Evolutionary conservation across 1,140 invertebrate species (phyloP), one percentile per base, ranked within the genome.

Genomic region (Trichonephila clavata): DNA sequence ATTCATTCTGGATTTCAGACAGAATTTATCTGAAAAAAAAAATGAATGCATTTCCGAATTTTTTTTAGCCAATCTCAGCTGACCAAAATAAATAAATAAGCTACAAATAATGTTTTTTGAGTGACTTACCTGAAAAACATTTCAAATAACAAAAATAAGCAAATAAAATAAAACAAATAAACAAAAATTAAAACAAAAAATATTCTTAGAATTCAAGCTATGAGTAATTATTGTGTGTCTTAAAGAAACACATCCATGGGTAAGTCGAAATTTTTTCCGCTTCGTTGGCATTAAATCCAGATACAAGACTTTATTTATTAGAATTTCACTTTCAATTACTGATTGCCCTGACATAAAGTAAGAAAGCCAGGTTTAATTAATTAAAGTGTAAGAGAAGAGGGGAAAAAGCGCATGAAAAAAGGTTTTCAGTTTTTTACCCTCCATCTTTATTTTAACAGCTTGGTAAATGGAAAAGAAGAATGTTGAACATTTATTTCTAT

Each of bases 401-500:
- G 20, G 27, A 20, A 32, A 32, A 32, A 16, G 24, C 4, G 24
- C 18, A 18, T 5, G 20, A 10, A 71, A 39, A 77, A 77, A 77
- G 32, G 18, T 1, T 20, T 1, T 18, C 32, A 77, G 10, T 2
- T 16, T 18, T 32, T 39, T 20, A 4, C 8, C 8, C 24, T 32
- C 18, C 16, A 0, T 39, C 27, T 77, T 39, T 77, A 32, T 77
- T 39, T 77, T 77, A 77, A 77, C 71, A 77, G 71, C 27, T 57
- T 59, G n/a, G 57, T 8, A 84, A 84, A 84, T 57, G 16, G 81
- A 59, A 84, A 77, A 57, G 10, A 32, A 84, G 57, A 59, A 84
- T 84, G 57, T 84, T 84, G 43, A 59, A 57, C 81, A 57, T 84
- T 84, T 84, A 84, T 84, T 57, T 84, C 81, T 84, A 59, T 84